Evolutionary conservation across 1,140 invertebrate species (phyloP), one percentile per base, ranked within the genome.

Genomic region (Teleogryllus occipitalis): DNA sequence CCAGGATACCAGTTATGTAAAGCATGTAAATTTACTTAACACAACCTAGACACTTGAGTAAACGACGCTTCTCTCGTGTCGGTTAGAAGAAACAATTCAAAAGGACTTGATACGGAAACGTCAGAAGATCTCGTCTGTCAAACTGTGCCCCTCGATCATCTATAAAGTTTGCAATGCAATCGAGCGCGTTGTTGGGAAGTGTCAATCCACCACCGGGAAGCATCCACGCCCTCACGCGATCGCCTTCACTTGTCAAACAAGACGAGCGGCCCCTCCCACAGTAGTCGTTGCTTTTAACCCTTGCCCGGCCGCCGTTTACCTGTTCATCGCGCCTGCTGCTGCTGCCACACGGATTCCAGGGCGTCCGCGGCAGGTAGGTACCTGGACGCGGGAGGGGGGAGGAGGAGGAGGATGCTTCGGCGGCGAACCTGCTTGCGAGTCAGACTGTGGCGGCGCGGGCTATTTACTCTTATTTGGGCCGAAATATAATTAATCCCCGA

Each of bases 391-490:
- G 1, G 5, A 5, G n/a, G n/a, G n/a, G n/a, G n/a, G n/a, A n/a
- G n/a, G n/a, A n/a, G n/a, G n/a, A 5, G 27, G 27, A 39, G 1
- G 27, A 5, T 39, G 27, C 27, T 39, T 39, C 1, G 27, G 27
- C 27, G 27, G n/a, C 27, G 27, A 5, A 2, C 2, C 54, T 3
- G 54, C 54, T 65, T 65, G 3, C 54, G 54, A 7, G 18, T 10
- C 54, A 65, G 10, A 2, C 54, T 65, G 54, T 65, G 10, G 10
- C 54, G 54, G 54, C 18, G 54, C 18, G 10, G 54, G 54, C 54
- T 65, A 65, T 65, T 65, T 65, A 65, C 54, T 65, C 54, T 65
- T 65, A 65, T 65, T 65, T 65, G 54, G 54, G 54, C 54, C 54
- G 54, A 65, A 14, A 65, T 65, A 65, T 65, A 65, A 65, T 65